Evolutionary conservation across 2,113 vertebrate genomes (phyloP).

Genomic region (Stomatorhinus ivindoensis): DNA sequence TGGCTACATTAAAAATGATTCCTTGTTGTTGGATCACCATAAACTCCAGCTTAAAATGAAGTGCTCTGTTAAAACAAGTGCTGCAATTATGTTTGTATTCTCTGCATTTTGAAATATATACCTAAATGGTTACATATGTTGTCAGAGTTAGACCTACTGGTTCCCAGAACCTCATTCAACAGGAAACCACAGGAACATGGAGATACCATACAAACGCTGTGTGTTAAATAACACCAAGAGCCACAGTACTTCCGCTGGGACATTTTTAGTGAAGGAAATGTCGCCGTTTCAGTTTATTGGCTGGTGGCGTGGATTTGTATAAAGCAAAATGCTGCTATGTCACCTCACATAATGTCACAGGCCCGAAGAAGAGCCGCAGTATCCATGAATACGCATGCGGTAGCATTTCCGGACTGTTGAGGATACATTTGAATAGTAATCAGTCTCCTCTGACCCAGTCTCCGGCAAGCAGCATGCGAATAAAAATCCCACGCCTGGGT

Average conservation of each 20-base stretch:
- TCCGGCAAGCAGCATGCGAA: background rate
- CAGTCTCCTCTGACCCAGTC: background rate
- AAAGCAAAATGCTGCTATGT: background rate
- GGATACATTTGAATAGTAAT: no score
- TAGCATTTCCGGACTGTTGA: background rate
- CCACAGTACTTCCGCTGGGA: background rate
- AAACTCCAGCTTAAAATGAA: background rate
- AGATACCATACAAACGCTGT: background rate
- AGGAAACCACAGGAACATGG: background rate
- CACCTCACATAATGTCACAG: background rate
- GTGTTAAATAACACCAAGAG: background rate
- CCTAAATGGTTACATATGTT: background rate
- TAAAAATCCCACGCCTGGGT: background rate
- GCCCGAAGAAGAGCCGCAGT: background rate
- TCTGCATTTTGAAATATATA: background rate
- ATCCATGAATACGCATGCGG: background rate
- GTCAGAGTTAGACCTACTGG: background rate
- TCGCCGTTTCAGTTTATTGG: background rate
- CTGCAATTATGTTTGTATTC: background rate
- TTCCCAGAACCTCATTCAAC: background rate
- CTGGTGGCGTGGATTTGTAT: background rate
- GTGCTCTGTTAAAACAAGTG: background rate
- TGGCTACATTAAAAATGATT: background rate
- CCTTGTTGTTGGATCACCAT: background rate
- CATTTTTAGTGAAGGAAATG: background rate